phyloP scores from a whole-genome alignment of 1,140 invertebrate species.

The Apocrypta bakeri region DNA sequence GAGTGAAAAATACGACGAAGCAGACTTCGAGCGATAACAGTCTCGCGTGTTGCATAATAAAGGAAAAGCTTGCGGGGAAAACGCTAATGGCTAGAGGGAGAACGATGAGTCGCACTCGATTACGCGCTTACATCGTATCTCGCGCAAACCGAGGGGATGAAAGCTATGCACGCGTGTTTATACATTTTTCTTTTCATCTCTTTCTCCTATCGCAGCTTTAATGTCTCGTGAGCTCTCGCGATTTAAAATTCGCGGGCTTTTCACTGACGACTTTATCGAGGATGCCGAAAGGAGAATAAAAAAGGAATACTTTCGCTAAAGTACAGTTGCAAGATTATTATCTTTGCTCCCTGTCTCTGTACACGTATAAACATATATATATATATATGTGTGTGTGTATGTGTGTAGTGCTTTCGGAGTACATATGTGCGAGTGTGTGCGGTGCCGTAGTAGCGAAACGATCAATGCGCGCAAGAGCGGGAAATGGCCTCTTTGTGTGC shows the following conservation, averaged over 20 bases:
- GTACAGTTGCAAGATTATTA: slow-evolving; percentile 3
- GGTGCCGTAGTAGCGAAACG: background rate
- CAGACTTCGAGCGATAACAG: too few relatives aligned
- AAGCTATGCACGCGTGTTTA: too few relatives aligned
- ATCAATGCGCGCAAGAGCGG: slow-evolving; percentile 22
- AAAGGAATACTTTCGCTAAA: background rate
- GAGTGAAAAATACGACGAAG: too few relatives aligned
- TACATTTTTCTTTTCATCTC: background rate
- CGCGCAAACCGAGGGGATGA: too few relatives aligned
- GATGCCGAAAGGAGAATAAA: background rate
- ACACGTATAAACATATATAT: background rate
- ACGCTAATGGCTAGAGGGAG: background rate
- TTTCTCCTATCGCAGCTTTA: background rate
- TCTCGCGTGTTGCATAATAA: background rate
- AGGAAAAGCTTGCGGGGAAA: background rate
- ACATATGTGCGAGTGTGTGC: background rate
- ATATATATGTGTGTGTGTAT: slow-evolving; percentile 6
- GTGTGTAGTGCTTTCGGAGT: background rate
- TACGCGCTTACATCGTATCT: background rate
- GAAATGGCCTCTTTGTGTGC: slow-evolving; percentile 29
- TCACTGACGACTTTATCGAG: background rate
- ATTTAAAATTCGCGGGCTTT: too few relatives aligned
- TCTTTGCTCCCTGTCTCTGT: background rate
- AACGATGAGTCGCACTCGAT: background rate
- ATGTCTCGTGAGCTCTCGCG: background rate